Percentiles rank a stretch among this genome's conserved stretches.
Evolutionary conservation across 2,797 vertebrate genomes (phyloP).

Genomic region (Dendrocincla fuliginosa): DNA sequence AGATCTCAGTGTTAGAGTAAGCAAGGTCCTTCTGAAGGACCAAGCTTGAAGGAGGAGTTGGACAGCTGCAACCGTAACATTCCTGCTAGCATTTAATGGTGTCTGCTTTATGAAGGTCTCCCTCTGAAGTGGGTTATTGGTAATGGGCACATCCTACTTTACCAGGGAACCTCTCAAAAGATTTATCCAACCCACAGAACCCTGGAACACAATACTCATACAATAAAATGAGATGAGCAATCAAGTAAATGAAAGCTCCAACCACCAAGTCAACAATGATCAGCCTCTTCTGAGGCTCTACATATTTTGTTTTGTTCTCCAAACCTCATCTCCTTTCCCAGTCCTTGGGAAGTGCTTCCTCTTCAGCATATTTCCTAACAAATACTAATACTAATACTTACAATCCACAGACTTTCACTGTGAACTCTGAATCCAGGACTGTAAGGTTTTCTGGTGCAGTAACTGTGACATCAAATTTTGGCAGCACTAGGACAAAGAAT

Average conservation of each 20-base stretch:
- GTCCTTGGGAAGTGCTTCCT: neutral
- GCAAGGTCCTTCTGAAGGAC: neutral
- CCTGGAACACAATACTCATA: neutral
- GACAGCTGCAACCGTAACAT: neutral
- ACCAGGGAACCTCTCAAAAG: neutral
- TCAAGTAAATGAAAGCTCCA: neutral
- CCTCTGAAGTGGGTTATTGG: neutral
- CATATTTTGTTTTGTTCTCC: neutral
- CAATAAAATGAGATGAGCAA: neutral
- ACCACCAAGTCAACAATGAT: neutral
- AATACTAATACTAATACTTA: constrained; percentile 36
- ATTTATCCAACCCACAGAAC: neutral
- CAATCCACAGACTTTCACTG: constrained; percentile 61
- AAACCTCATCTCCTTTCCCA: neutral
- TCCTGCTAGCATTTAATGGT: neutral
- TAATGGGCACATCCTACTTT: neutral
- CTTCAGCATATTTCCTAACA: neutral
- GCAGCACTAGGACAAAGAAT: constrained; percentile 58
- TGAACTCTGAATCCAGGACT: constrained; percentile 60
- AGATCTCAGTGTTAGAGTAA: neutral
- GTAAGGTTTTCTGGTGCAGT: constrained; percentile 59
- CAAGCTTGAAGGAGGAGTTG: neutral
- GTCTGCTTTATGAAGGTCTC: neutral
- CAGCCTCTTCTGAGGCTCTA: neutral
- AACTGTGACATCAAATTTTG: constrained; percentile 69